A percentile compares a stretch with the other conserved stretches of the same genome.
These are phyloP conservation scores for Dendrocincla fuliginosa DNA, from an alignment of 2,797 vertebrate genomes.

Conservation along the genomic window DNA sequence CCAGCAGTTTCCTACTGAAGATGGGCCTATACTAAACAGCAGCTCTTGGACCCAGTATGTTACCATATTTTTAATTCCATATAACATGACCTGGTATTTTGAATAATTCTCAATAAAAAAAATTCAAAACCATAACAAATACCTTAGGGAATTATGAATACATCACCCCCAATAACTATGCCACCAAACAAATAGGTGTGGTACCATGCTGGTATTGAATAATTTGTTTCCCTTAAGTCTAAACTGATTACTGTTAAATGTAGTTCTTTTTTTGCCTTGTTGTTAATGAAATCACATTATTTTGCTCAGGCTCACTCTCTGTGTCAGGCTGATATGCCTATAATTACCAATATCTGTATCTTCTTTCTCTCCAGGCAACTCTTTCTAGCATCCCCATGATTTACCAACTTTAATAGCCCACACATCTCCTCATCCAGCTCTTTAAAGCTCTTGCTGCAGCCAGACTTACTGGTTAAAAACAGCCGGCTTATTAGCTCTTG, in stretches of 20 bases:
- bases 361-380: conserved; percentile 22
- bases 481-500: conserved; percentile 45
- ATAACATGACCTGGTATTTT: not conserved
- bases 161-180: not conserved
- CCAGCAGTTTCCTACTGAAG: not conserved
- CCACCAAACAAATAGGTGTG: not conserved
- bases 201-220: not conserved
- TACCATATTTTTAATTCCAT: not conserved
- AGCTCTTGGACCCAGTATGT: not conserved
- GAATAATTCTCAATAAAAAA: not conserved
- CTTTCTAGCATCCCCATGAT: not conserved
- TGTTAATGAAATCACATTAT: not conserved
- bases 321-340: not conserved
- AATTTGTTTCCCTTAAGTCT: not conserved
- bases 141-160: not conserved
- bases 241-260: not conserved
- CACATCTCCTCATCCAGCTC: conserved; percentile 26
- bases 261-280: not conserved
- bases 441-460: conserved; percentile 31
- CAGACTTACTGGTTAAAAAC: conserved; percentile 51
- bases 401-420: conserved; percentile 38
- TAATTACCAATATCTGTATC: conserved; percentile 33
- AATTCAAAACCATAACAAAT: not conserved
- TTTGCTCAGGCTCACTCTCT: not conserved
- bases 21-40: not conserved